Percentiles rank a stretch among this genome's conserved stretches.
Evolutionary conservation across 2,888 invertebrate species (phyloP).

Genomic region (Pachycephus smyrnensis): DNA sequence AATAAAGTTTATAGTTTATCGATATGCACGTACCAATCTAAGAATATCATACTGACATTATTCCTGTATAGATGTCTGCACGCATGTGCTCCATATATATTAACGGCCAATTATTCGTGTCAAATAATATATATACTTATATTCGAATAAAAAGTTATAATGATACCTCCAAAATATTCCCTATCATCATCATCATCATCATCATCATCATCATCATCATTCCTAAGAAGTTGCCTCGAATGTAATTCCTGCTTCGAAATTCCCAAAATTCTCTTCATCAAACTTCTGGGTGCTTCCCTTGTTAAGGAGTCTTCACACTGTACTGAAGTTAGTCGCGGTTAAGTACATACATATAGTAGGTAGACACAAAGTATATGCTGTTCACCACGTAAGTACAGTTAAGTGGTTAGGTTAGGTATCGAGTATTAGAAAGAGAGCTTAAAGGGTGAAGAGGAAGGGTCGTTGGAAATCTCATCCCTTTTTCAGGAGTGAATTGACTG

Average conservation of each 20-base stretch:
- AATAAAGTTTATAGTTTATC: conserved; percentile 14
- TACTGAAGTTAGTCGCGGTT: not conserved
- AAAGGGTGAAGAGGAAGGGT: conserved; percentile 28
- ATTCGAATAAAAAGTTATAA: not conserved
- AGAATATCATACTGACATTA: not conserved
- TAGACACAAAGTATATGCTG: not conserved
- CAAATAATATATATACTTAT: not conserved
- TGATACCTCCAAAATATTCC: not conserved
- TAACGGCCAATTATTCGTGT: not conserved
- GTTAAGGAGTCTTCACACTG: not conserved
- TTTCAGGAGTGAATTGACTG: not conserved
- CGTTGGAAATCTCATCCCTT: not conserved
- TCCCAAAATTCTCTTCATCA: not conserved
- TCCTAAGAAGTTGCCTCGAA: not conserved
- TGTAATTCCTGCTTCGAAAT: not conserved
- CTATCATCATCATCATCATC: not conserved
- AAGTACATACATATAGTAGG: not conserved
- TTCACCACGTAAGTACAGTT: not conserved
- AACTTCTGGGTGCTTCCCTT: not conserved
- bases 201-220: not conserved
- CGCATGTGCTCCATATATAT: not conserved
- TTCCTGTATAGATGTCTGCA: not conserved
- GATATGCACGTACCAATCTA: conserved; percentile 1
- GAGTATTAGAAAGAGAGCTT: conserved; percentile 17
- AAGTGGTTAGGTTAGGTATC: not conserved